Evolutionary conservation across 2,888 invertebrate species (phyloP), one percentile per base, ranked within the genome.

Genomic region (Lottia scabra): DNA sequence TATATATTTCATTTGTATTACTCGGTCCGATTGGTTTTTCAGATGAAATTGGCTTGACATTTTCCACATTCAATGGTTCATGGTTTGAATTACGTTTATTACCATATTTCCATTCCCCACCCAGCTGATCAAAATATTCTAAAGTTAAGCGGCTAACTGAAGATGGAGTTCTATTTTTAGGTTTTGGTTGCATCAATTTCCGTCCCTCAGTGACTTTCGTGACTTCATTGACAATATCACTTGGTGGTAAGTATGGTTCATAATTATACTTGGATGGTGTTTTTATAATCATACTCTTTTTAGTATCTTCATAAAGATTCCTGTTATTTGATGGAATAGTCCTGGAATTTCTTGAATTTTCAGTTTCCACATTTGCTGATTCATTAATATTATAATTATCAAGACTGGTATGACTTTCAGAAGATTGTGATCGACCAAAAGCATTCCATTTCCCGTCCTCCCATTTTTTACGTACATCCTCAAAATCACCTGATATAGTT

Each of bases 51-150:
- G 38, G 38, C 5, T 38, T 38, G 10, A 38, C 1, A 10, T 38
- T 38, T 38, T 38, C 8, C 16, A 43, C 10, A 38, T 30, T 64
- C 15, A 10, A n/a, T 27, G 64, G 10, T 16, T 16, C 16, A 64
- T 16, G 2, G 19, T n/a, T 23, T 19, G 23, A 56, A 70, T 26
- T 63, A 10, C 45, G 19, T 62, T 62, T 63, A 30, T 67, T 38
- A 30, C 71, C 78, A n/a, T 46, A 67, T 65, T 80, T 74, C 84
- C 83, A 84, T 70, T 86, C 85, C 63, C 74, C 73, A 5, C 82
- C 84, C 30, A 86, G 76, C 65, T 79, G 79, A 63, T 84, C 80
- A 15, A 85, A 74, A 70, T 85, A 85, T 63, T 85, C 79, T 27
- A 84, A 69, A 0, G 84, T 83, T 81, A 84, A 80, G 73, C 80